A percentile compares a stretch with the other conserved stretches of the same genome.
phyloP scores from a whole-genome alignment of 2,113 vertebrate genomes.

The Monarcha castaneiventris region DNA sequence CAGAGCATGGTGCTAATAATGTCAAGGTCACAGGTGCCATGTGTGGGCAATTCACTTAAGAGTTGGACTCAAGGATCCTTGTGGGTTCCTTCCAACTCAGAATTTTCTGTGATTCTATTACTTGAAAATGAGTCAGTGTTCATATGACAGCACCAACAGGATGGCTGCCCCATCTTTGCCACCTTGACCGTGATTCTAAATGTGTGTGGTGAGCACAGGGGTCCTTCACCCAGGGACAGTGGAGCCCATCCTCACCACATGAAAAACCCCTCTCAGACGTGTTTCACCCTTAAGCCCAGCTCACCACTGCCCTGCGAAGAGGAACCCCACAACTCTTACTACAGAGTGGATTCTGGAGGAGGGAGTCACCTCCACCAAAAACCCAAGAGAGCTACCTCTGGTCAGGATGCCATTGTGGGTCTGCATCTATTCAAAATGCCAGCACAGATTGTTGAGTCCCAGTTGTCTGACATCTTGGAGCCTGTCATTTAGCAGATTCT shows the following conservation, averaged over 20 bases:
- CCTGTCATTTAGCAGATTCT: neutral
- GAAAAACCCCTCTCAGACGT: neutral
- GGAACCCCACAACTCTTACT: neutral
- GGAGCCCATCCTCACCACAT: neutral
- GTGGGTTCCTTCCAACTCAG: neutral
- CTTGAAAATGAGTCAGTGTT: neutral
- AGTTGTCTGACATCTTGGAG: neutral
- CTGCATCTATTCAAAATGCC: neutral
- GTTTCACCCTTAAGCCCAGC: neutral
- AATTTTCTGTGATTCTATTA: neutral
- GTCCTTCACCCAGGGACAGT: neutral
- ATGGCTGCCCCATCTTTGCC: neutral
- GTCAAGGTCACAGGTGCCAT: neutral
- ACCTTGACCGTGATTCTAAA: neutral
- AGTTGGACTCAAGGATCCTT: neutral
- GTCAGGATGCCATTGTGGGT: neutral
- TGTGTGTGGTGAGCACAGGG: neutral
- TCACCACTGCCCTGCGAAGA: neutral
- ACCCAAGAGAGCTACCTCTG: fast-evolving
- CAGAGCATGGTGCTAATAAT: neutral
- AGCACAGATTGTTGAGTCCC: neutral
- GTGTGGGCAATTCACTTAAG: neutral
- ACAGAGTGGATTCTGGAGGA: neutral
- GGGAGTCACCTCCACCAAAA: fast-evolving
- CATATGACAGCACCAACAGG: neutral